Evolutionary conservation across 2,888 invertebrate species (phyloP).

Genomic region (Brenthis ino): DNA sequence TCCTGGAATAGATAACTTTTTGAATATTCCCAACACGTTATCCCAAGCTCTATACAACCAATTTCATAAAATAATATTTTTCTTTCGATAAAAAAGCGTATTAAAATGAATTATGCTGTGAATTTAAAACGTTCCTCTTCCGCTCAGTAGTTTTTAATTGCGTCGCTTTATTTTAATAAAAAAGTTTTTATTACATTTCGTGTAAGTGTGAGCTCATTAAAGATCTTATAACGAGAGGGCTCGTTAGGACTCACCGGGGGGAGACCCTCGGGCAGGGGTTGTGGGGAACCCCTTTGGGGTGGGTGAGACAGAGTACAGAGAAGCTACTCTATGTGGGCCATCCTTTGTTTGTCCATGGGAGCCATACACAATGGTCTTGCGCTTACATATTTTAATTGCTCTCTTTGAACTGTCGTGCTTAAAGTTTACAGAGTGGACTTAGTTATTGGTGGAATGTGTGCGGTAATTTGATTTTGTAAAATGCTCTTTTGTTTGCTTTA

Average conservation of each 20-base stretch:
- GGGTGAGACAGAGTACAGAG: not conserved
- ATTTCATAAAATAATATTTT: not conserved
- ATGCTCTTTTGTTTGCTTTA: not conserved
- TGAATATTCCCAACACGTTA: too few relatives aligned
- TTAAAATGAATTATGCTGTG: not conserved
- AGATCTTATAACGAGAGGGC: constrained; percentile 33
- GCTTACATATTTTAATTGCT: constrained; percentile 14
- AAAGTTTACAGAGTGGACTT: too few relatives aligned
- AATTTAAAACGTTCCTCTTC: constrained; percentile 1
- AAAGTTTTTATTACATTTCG: constrained; percentile 19
- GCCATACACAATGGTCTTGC: constrained; percentile 5
- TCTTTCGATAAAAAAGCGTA: not conserved
- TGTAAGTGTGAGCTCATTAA: constrained; percentile 27
- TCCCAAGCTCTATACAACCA: too few relatives aligned
- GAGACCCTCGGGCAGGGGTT: constrained; percentile 11
- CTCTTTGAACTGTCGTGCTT: constrained; percentile 4
- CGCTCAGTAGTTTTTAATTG: constrained; percentile 29
- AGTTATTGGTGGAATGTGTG: too few relatives aligned
- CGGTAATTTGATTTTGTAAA: not conserved
- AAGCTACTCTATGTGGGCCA: constrained; percentile 10
- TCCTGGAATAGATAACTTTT: too few relatives aligned
- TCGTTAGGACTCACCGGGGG: constrained; percentile 29
- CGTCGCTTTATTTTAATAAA: constrained; percentile 24
- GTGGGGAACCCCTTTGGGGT: not conserved
- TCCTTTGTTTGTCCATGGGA: constrained; percentile 23